A percentile compares a stretch with the other conserved stretches of the same genome.
These are phyloP conservation scores for Hippocampus guttulatus DNA, from an alignment of 2,113 vertebrate genomes.

Conservation along the genomic window DNA sequence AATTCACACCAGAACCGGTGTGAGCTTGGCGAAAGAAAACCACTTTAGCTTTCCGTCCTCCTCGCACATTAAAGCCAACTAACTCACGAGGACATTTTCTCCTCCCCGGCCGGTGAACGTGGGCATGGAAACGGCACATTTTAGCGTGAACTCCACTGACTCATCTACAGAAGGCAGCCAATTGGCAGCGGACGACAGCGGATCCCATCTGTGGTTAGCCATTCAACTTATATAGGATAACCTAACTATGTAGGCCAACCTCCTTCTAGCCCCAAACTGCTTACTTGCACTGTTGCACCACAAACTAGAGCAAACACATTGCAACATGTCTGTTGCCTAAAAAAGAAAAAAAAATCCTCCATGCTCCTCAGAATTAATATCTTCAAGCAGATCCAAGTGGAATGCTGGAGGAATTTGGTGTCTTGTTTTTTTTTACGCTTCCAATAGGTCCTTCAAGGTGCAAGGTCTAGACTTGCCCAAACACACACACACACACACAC, in stretches of 20 bases:
- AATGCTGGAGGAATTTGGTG: conserved; percentile 25
- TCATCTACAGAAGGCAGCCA: conserved; percentile 67
- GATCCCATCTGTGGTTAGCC: conserved; percentile 27
- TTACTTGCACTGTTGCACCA: conserved; percentile 40
- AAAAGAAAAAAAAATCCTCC: conserved; percentile 14
- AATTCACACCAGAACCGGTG: conserved; percentile 52
- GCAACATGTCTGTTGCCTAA: conserved; percentile 47
- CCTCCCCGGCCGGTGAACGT: conserved; percentile 52
- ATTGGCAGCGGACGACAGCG: conserved; percentile 53
- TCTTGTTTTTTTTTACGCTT: conserved; percentile 29
- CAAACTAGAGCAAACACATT: conserved; percentile 47
- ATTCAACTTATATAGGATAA: conserved; percentile 55
- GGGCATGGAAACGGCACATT: conserved; percentile 64
- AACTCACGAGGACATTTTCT: conserved; percentile 57
- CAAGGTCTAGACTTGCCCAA: conserved; percentile 49
- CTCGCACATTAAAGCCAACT: conserved; percentile 53
- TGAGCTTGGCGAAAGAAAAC: conserved; percentile 22
- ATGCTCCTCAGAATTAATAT: conserved; percentile 40
- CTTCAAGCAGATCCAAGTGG: conserved; percentile 39
- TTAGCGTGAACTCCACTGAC: conserved; percentile 59
- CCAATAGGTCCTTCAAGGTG: conserved; percentile 39
- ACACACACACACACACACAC: conserved; percentile 4
- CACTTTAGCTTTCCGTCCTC: conserved; percentile 31
- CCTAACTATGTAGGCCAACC: conserved; percentile 58
- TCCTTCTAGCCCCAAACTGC: conserved; percentile 14